Evolutionary conservation across 2,888 invertebrate species (phyloP), one percentile per base, ranked within the genome.

Genomic region (Limnephilus lunatus): DNA sequence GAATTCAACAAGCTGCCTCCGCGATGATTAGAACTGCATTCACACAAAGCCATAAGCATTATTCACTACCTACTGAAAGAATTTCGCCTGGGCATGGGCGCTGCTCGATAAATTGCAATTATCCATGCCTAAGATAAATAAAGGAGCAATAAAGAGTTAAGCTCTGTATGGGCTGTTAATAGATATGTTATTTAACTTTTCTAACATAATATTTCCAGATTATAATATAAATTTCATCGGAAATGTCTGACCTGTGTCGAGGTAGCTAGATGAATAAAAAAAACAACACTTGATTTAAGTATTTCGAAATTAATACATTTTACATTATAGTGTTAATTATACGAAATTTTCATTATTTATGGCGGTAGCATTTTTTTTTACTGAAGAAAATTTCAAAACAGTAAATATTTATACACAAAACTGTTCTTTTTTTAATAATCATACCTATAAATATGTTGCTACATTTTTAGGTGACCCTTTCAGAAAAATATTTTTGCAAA

Each of bases 81-180:
- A 83, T n/a, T 25, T 83, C 35, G 68, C 68, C 68, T 68, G 68
- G 15, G 83, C 83, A 83, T 83, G 15, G 83, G 83, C 83, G 83
- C 32, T 83, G 83, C 39, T 83, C 83, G 32, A 83, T 83, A 83
- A 83, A 83, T 83, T 83, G 83, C 83, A 83, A 83, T 83, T 83
- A 83, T 83, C 32, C 19, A 83, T 83, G 15, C 35, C 35, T 25
- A 68, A 68, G 68, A 68, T 68, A 68, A 68, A 68, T 68, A 68
- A 68, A 68, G 68, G 68, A 68, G 68, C 68, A 68, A 68, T 68
- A 68, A 68, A 68, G 68, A 68, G 68, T 68, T 68, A 68, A n/a
- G 68, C 68, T 68, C 25, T 68, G 68, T 68, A 68, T 68, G 68
- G 68, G 25, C 5, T 68, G 68, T 68, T 68, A 68, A 68, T 68